Evolutionary conservation across 2,113 vertebrate species (phyloP), one percentile per base, ranked within the genome.

Genomic region (Ictalurus furcatus): DNA sequence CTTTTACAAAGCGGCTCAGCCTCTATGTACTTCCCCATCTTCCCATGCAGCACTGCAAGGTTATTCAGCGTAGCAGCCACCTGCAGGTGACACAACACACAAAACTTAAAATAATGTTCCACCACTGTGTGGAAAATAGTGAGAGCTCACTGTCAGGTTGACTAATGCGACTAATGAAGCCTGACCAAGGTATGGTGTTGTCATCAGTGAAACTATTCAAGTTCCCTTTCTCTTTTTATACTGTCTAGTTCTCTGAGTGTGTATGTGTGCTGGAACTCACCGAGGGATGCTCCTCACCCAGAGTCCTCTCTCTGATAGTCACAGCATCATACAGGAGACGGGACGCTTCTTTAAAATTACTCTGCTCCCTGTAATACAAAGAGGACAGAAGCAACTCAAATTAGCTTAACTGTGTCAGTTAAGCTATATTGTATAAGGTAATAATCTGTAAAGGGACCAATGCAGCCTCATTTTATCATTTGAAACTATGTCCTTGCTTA

Each of bases 1-100:
- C 96, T 94, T 91, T 97, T 97, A 90, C 97, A 98, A 74, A 98
- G 92, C 0, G 97, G 97, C 90, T 98, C 97, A 0, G 97, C 97
- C 90, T 98, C 97, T 91, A 95, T 95, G 92, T 97, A 97, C 91
- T 97, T 97, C 13, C 97, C 97, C 83, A 97, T 96, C 92, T 98
- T 98, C 76, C 97, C 97, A 0, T 97, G 97, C 23, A 97, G 95
- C 87, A 98, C 97, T 19, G 97, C 96, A 92, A 97, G 92, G 78
- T 97, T 98, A 93, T 98, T 98, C 85, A 97, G 94, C 19, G 97
- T 98, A 1, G 97, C 97, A 9, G 97, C 97, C 88, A 98, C 97
- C 97, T 98, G 89, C 34, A 90, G 86, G 1, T 67, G 9, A 85
- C 40, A 56, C 82, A 83, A 87, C 23, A 88, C 61, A 56, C 30